phyloP scores from a whole-genome alignment of 2,797 vertebrate species.

The Chelonia mydas region DNA sequence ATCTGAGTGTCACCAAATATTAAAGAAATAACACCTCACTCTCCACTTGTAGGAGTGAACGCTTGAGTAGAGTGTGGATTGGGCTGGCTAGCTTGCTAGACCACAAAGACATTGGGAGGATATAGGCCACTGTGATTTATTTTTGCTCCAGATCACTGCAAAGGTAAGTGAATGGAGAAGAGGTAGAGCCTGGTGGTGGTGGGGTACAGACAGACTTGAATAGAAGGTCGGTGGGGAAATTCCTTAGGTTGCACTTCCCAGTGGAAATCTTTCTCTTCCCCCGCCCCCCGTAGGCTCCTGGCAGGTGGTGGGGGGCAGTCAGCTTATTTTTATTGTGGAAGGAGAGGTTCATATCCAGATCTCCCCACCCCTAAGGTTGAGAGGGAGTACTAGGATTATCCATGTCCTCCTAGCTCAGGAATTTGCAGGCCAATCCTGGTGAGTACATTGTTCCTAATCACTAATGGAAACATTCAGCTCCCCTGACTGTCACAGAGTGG shows the following conservation, averaged over 20 bases:
- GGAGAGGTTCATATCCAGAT: neutral
- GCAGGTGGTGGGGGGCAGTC: neutral
- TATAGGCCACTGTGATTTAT: neutral
- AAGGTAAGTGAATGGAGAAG: neutral
- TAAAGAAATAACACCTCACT: neutral
- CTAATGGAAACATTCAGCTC: neutral
- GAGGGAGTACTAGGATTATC: neutral
- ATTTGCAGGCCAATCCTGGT: neutral
- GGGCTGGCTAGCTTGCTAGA: neutral
- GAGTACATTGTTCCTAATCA: neutral
- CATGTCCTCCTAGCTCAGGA: neutral
- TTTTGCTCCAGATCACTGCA: neutral
- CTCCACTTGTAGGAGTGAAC: neutral
- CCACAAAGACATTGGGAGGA: neutral
- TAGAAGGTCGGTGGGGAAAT: neutral
- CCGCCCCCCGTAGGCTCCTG: fast-evolving
- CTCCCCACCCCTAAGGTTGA: neutral
- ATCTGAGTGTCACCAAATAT: neutral
- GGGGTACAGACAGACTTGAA: neutral
- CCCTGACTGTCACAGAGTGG: neutral
- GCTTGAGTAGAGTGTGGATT: neutral
- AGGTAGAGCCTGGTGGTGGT: neutral
- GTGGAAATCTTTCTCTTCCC: neutral
- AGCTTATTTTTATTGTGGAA: neutral
- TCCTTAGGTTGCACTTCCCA: neutral